These are phyloP conservation scores for Brachyrhaphis roseni DNA, from an alignment of 2,797 vertebrate species.

Conservation along the genomic window DNA sequence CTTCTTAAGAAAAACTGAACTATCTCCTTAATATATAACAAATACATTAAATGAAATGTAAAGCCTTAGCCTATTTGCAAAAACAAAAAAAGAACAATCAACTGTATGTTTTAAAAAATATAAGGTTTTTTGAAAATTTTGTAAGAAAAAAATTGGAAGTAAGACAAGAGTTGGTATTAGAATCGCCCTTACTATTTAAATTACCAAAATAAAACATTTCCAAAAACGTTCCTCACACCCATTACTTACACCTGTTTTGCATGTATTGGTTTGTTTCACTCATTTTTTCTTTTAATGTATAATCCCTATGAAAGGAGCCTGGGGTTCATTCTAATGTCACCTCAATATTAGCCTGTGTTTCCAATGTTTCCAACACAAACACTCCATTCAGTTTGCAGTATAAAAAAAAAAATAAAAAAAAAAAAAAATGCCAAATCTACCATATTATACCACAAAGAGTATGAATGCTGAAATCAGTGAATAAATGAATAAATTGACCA, in stretches of 20 bases:
- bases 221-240: not conserved
- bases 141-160: not conserved
- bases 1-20: no score
- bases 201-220: not conserved
- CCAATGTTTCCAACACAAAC: conserved; percentile 13
- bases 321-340: conserved; percentile 6
- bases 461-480: conserved; percentile 57
- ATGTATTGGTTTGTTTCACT: not conserved
- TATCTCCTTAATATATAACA: no score
- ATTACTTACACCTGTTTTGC: not conserved
- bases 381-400: conserved; percentile 42
- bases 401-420: conserved; percentile 1
- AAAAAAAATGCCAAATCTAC: conserved; percentile 54
- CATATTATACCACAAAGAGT: conserved; percentile 63
- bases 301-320: not conserved
- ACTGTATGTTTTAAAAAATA: no score
- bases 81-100: no score
- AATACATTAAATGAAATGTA: no score
- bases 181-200: not conserved
- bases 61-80: no score
- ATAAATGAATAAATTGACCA: conserved; percentile 79
- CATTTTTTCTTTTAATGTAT: not conserved
- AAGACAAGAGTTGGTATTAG: not conserved
- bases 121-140: no score
- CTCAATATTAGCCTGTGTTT: conserved; percentile 24